Base-by-base conservation (phyloP, 2,113 vertebrate species). In the Tylochromis polylepis region DNA sequence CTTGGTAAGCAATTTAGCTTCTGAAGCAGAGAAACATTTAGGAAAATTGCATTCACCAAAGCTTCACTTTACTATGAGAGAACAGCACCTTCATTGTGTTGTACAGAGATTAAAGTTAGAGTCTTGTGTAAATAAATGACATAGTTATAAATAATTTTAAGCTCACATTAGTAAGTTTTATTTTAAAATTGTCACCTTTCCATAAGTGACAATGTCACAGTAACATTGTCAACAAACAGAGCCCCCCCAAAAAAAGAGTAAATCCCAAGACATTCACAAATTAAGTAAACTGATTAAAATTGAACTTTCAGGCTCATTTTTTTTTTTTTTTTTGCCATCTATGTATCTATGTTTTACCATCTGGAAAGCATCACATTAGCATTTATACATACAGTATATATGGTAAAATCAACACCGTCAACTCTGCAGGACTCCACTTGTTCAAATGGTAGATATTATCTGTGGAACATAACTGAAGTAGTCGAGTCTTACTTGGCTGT, bases 401-500 rank as follows among this genome's bases (percentile, higher is more conserved):
- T 20, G 41, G 27, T 20, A 5, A 34, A 51, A 77, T 0, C 27
- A 34, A 34, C 18, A 77, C 0, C 12, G 46, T 34, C 11, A 53
- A 34, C 27, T 1, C 18, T 1, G 6, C 72, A 77, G 11, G 27
- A 29, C 70, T 31, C 43, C 31, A 12, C 70, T 51, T 77, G 27
- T 51, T 31, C 70, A 77, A 77, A 77, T 51, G 43, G 24, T 51
- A 24, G 43, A 31, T 3, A 56, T 8, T 29, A 55, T 34, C 49
- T 11, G 11, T 83, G 60, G n/a, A 84, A 49, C 38, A 46, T 34
- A 58, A 60, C 3, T 36, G 16, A 15, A 62, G 55, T 55, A 18
- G 22, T 41, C 18, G 43, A 82, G 55, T 95, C 98, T 98, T 96
- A 99, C 98, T 97, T 99, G 95, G 96, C 46, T 7, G 97, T 91